phyloP scores from a whole-genome alignment of 2,888 invertebrate genomes.

The Lochmaea crataegi region DNA sequence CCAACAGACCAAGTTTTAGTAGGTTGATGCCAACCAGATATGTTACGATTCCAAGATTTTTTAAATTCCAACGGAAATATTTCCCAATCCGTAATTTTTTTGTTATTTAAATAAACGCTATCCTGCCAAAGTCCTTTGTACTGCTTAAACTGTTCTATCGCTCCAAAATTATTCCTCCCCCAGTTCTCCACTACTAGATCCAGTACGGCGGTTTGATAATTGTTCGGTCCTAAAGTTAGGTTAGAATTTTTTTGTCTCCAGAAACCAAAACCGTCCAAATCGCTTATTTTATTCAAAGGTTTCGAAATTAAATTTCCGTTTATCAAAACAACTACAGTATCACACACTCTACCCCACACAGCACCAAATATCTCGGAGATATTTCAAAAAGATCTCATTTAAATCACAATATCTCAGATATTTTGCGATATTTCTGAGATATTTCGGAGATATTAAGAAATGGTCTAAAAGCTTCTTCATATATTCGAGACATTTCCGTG shows the following conservation, averaged over 20 bases:
- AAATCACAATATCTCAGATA: too few relatives aligned
- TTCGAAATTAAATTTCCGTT: conserved; percentile 62
- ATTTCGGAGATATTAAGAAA: too few relatives aligned
- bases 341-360: conserved; percentile 64
- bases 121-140: conserved; percentile 62
- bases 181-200: conserved; percentile 79
- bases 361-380: too few relatives aligned
- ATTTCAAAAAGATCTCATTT: too few relatives aligned
- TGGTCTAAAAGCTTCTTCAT: too few relatives aligned
- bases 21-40: conserved; percentile 68
- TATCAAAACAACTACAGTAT: conserved; percentile 66
- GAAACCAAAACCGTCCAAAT: conserved; percentile 64
- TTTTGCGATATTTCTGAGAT: too few relatives aligned
- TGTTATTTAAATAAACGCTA: conserved; percentile 64
- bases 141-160: conserved; percentile 61
- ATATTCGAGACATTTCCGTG: too few relatives aligned
- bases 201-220: conserved; percentile 56
- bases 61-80: conserved; percentile 69
- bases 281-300: conserved; percentile 51
- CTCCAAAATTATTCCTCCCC: conserved; percentile 77
- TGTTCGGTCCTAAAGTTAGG: conserved; percentile 52
- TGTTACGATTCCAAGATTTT: conserved; percentile 60
- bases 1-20: conserved; percentile 67
- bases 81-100: conserved; percentile 63
- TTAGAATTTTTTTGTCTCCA: conserved; percentile 59